These are phyloP conservation scores for Chaetoderma sp. DNA, from an alignment of 2,888 invertebrate species.

Conservation along the genomic window DNA sequence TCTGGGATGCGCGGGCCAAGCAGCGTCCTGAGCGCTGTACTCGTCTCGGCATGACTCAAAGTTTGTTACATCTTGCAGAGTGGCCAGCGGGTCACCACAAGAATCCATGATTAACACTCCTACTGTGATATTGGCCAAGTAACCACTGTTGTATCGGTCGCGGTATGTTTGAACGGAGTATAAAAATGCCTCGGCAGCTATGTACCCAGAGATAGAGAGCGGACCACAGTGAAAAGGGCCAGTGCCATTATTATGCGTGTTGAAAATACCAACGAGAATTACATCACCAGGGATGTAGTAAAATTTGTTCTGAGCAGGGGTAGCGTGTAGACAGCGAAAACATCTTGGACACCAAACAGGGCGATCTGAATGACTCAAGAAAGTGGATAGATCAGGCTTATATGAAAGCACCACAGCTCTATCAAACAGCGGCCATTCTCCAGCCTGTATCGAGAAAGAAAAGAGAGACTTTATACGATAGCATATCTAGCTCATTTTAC, in stretches of 20 bases:
- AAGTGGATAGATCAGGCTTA: no score
- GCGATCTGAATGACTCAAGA: no score
- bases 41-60: conserved; percentile 57
- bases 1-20: no score
- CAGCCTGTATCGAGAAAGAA: no score
- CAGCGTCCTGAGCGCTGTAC: no score
- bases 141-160: conserved; percentile 34
- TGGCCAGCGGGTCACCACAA: conserved; percentile 41
- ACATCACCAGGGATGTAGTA: conserved; percentile 50
- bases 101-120: conserved; percentile 50
- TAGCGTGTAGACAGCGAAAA: no score
- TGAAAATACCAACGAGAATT: conserved; percentile 47
- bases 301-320: no score
- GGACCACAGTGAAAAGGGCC: conserved; percentile 38
- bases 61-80: conserved; percentile 41
- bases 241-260: conserved; percentile 36
- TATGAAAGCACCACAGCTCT: no score
- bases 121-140: conserved; percentile 40
- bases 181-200: conserved; percentile 46
- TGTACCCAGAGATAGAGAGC: conserved; percentile 24
- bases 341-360: no score
- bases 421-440: no score
- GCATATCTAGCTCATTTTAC: no score
- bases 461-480: no score
- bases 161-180: conserved; percentile 45